phyloP scores from a whole-genome alignment of 2,888 invertebrate species.

The Diplolepis rosae region DNA sequence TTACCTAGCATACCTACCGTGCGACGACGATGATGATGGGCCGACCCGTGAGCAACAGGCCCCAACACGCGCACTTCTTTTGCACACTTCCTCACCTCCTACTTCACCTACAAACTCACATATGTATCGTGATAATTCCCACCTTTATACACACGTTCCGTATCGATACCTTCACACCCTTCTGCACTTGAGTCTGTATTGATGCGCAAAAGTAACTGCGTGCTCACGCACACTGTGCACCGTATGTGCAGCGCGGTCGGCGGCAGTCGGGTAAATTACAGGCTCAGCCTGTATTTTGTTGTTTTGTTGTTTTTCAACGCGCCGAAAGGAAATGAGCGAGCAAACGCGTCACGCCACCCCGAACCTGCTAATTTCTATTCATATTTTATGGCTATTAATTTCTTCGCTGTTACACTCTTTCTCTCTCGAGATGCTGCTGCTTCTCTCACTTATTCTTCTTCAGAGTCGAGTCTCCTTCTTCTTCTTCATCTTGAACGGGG shows the following conservation, averaged over 20 bases:
- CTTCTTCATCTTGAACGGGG: neutral
- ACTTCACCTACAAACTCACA: slow-evolving; percentile 14
- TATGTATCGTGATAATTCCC: slow-evolving; percentile 35
- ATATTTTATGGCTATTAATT: slow-evolving; percentile 75
- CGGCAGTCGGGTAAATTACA: slow-evolving; percentile 74
- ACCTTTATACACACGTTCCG: slow-evolving; percentile 42
- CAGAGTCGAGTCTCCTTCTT: neutral
- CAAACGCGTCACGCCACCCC: slow-evolving; percentile 74
- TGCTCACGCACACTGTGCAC: slow-evolving; percentile 34
- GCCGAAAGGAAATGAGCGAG: slow-evolving; percentile 74
- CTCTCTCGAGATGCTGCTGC: slow-evolving; percentile 26
- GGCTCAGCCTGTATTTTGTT: slow-evolving; percentile 72
- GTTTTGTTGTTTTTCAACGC: slow-evolving; percentile 75
- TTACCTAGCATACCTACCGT: slow-evolving; percentile 72
- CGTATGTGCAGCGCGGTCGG: slow-evolving; percentile 58
- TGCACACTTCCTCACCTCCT: slow-evolving; percentile 11
- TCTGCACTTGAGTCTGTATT: neutral
- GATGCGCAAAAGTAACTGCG: slow-evolving; percentile 38
- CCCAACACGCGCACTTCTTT: slow-evolving; percentile 31
- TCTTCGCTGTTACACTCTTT: slow-evolving; percentile 69
- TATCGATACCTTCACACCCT: slow-evolving; percentile 27
- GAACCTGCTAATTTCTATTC: slow-evolving; percentile 74
- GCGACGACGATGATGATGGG: slow-evolving; percentile 61
- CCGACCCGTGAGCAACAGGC: slow-evolving; percentile 41
- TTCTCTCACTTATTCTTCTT: slow-evolving; percentile 21